Percentiles rank a stretch among this genome's conserved stretches.
phyloP scores from a whole-genome alignment of 2,888 invertebrate genomes.

The Pristionchus japonicus region DNA sequence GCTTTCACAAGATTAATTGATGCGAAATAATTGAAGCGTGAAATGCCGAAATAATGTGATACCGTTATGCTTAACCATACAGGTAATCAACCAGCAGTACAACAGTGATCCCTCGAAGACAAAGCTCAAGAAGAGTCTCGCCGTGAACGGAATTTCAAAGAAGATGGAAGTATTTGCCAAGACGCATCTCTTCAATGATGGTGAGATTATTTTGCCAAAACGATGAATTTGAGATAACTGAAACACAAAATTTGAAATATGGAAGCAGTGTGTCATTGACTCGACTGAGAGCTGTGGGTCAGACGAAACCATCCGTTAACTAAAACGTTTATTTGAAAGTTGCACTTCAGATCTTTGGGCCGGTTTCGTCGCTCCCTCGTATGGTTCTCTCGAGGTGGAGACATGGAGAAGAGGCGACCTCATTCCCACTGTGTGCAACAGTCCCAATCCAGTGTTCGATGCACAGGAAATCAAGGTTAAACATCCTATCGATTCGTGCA shows the following conservation, averaged over 20 bases:
- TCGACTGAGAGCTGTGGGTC: neutral
- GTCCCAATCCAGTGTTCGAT: slow-evolving; percentile 62
- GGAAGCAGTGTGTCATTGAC: too few species aligned
- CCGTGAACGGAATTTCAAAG: slow-evolving; percentile 82
- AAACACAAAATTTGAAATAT: too few species aligned
- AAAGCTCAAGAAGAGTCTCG: neutral
- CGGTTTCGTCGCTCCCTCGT: slow-evolving; percentile 84
- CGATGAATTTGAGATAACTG: too few species aligned
- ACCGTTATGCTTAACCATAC: too few species aligned
- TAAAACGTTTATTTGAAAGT: too few species aligned
- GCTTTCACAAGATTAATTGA: too few species aligned
- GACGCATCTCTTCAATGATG: slow-evolving; percentile 83
- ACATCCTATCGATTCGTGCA: neutral
- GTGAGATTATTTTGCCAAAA: too few species aligned
- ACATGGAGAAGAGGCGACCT: slow-evolving; percentile 88
- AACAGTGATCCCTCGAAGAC: neutral
- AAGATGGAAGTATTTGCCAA: slow-evolving; percentile 89
- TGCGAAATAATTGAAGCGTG: too few species aligned
- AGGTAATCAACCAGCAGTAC: slow-evolving; percentile 62
- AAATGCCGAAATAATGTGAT: too few species aligned
- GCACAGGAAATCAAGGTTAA: slow-evolving; percentile 62
- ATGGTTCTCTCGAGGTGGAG: slow-evolving; percentile 85
- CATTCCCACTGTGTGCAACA: slow-evolving; percentile 53
- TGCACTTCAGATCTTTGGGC: slow-evolving; percentile 87
- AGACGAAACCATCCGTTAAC: too few species aligned